phyloP scores from a whole-genome alignment of 2,113 vertebrate species.

The Rhizomys pruinosus region DNA sequence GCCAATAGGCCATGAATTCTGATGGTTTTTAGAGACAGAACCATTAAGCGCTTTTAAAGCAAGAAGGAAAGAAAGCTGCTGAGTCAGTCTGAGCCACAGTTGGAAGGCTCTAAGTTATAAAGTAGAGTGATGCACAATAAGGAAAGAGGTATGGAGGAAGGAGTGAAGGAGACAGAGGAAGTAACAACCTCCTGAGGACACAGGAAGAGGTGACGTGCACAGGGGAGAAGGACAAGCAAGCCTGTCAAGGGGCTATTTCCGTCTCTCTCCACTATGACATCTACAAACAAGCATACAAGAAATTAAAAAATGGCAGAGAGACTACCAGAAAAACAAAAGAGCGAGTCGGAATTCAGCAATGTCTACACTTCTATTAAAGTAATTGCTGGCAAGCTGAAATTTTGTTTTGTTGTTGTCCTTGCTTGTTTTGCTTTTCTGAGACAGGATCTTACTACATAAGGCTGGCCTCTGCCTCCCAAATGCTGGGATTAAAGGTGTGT shows the following conservation, averaged over 20 bases:
- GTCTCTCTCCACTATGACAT: neutral
- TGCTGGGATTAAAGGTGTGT: neutral
- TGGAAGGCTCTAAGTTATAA: neutral
- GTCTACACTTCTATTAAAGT: neutral
- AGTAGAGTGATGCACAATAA: neutral
- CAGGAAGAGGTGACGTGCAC: neutral
- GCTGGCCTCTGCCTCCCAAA: neutral
- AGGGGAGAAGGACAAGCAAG: neutral
- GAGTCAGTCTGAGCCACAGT: neutral
- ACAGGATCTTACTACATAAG: neutral
- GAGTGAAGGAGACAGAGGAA: neutral
- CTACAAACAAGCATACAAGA: neutral
- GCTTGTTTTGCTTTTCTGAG: neutral
- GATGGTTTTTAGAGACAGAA: neutral
- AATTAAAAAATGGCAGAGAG: neutral
- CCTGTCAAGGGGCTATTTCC: neutral
- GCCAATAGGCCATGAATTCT: neutral
- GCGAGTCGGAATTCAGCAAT: neutral
- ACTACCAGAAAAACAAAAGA: neutral
- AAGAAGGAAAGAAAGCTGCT: neutral
- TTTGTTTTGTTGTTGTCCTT: neutral
- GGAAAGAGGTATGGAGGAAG: neutral
- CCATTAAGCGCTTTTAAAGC: neutral
- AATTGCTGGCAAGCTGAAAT: neutral
- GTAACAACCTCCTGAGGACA: fast-evolving